Evolutionary conservation across 2,113 vertebrate genomes (phyloP), one percentile per base, ranked within the genome.

Genomic region (Sphyrna mokarran): DNA sequence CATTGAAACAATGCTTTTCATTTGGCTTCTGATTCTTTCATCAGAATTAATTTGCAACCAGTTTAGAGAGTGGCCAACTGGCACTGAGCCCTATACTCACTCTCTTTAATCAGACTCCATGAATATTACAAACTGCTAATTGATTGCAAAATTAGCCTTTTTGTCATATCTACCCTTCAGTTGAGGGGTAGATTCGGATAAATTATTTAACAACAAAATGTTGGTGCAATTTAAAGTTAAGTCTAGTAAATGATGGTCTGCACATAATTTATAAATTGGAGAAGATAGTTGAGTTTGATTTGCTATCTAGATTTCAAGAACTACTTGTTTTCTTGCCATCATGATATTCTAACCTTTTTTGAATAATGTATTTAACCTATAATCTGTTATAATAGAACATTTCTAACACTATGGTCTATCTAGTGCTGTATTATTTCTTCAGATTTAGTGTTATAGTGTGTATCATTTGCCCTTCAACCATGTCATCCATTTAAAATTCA

Each of bases 1-100:
- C 33, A 93, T 68, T 93, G 18, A 5, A 91, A n/a, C 14, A 61
- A 1, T 91, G 89, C n/a, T 91, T 91, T 91, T 90, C 54, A n/a
- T 37, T 91, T 91, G n/a, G 89, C 58, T 66, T 93, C 89, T 93
- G 89, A 93, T 93, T 93, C 61, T 68, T 93, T 37, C 89, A 93
- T 10, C 89, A 66, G 61, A 93, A 66, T 93, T 93, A 93, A 93
- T n/a, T 66, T 93, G 89, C 11, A 7, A 66, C 3, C 16, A 18
- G 58, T 68, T 93, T 8, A 91, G 16, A 66, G 86, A 89, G 61
- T 66, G 33, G 33, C 18, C 89, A 93, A 37, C 33, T 68, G 89
- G 89, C 89, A 93, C 63, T 33, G 63, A 93, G 86, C 61, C 58
- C 14, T 93, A n/a, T 66, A 2, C 33, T 37, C 33, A 40, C n/a